Percentiles rank a stretch among this genome's conserved stretches.
phyloP scores from a whole-genome alignment of 37 sponge, comb jelly and placozoan species.

The Hormiphora californensis region DNA sequence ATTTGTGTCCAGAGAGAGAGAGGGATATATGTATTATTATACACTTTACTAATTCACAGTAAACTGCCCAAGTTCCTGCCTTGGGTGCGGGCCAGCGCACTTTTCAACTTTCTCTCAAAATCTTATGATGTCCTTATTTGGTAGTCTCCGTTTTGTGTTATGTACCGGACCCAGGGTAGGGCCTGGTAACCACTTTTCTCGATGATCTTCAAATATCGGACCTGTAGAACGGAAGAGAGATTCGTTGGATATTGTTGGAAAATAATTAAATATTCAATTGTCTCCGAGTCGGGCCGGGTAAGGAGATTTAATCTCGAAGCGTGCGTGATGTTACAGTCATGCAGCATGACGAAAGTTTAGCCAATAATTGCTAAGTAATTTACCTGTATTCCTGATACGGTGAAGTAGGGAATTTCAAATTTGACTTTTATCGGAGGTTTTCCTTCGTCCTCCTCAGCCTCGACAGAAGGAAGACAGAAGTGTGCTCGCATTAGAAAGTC shows the following conservation, averaged over 20 bases:
- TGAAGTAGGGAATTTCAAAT: constrained; percentile 99
- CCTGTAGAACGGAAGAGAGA: constrained; percentile 56
- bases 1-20: no score
- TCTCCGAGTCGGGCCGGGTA: no score
- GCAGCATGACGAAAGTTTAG: neutral
- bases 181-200: constrained; percentile 99
- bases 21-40: no score
- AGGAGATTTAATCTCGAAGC: no score
- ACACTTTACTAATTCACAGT: no score
- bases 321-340: no score
- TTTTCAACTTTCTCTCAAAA: no score
- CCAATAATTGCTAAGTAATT: neutral
- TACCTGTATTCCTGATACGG: constrained; percentile 95
- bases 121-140: no score
- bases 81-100: no score
- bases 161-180: constrained; percentile 96
- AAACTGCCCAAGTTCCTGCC: no score
- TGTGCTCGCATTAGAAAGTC: constrained; percentile 91
- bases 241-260: no score
- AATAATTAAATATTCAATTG: no score
- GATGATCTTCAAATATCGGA: constrained; percentile 94
- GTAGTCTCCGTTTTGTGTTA: constrained; percentile 90
- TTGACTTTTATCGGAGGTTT: constrained; percentile 89
- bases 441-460: constrained; percentile 85
- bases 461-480: constrained; percentile 92